These are phyloP conservation scores for Benthosema pterotum DNA, from an alignment of 2,797 vertebrate species.

Conservation along the genomic window DNA sequence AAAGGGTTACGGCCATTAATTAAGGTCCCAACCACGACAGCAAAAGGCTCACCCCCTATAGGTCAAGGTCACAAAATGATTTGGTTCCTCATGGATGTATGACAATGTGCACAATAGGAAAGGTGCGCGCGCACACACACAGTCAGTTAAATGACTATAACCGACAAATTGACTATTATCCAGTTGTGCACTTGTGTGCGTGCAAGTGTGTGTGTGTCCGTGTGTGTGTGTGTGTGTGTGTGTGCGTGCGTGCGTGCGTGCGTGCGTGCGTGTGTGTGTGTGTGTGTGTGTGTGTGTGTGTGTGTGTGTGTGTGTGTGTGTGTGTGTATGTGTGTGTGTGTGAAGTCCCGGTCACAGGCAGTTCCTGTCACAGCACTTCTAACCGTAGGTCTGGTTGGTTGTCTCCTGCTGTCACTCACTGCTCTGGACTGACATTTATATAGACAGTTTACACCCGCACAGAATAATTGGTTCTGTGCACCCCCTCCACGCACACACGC, in stretches of 20 bases:
- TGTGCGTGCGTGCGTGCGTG: neutral
- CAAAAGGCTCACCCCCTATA: too few species aligned
- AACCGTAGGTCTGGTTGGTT: neutral
- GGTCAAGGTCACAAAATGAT: too few species aligned
- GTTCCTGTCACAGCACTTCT: neutral
- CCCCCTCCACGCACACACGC: too few species aligned
- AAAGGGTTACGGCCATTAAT: too few species aligned
- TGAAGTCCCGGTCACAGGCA: neutral
- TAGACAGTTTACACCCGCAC: conserved; percentile 14
- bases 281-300: neutral
- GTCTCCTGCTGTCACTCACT: conserved; percentile 6
- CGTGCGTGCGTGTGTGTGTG: neutral
- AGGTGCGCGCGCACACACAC: neutral
- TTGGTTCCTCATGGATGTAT: too few species aligned
- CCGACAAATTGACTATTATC: conserved; percentile 57
- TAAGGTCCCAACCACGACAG: too few species aligned
- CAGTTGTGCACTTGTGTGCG: conserved; percentile 6
- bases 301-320: neutral
- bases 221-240: neutral
- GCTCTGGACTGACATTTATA: neutral
- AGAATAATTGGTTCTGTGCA: neutral
- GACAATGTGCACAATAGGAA: neutral
- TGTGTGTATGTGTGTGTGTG: neutral
- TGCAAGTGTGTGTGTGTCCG: neutral
- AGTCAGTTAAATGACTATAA: conserved; percentile 58